Evolutionary conservation across 2,888 invertebrate genomes (phyloP), one percentile per base, ranked within the genome.

Genomic region (Trachelus troglodyta): DNA sequence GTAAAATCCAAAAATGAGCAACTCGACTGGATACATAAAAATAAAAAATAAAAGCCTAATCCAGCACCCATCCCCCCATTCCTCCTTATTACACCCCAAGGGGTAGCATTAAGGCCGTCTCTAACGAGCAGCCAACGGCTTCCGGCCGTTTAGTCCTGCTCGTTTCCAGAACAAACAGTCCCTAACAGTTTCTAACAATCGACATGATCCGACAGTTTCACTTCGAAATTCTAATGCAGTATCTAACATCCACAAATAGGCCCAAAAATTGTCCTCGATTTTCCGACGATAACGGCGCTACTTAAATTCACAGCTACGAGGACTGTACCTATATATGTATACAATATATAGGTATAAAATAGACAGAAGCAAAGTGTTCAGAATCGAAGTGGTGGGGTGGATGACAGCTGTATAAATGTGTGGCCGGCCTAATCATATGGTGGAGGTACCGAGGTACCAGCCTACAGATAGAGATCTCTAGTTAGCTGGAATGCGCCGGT

Each of bases 401-500:
- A 56, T 71, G 78, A 69, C 78, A 78, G 78, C 78, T 78, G 78
- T 78, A 78, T 30, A 34, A 75, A 75, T 75, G 78, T 73, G 75
- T 75, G 78, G 35, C 73, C 69, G 12, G 33, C 35, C 78, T 78
- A 78, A 78, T 78, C 78, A 78, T 76, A 78, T 76, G 75, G 75
- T 69, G 56, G 69, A 75, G 76, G 76, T 73, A 75, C 75, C 78
- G 69, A 78, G 73, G 76, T 78, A 76, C 35, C 75, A 78, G 71
- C 78, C 76, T 76, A 75, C 69, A 78, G 78, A 78, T 78, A 78
- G 73, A 75, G 68, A 78, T 78, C 78, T 69, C 73, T 35, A 71
- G 78, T 78, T 78, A 73, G 75, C 71, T 73, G 78, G 78, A 78
- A 78, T 78, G 78, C 78, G 73, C 78, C 78, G 78, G 78, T 76